phyloP scores from a whole-genome alignment of 2,113 vertebrate genomes.

The Eidolon helvum region DNA sequence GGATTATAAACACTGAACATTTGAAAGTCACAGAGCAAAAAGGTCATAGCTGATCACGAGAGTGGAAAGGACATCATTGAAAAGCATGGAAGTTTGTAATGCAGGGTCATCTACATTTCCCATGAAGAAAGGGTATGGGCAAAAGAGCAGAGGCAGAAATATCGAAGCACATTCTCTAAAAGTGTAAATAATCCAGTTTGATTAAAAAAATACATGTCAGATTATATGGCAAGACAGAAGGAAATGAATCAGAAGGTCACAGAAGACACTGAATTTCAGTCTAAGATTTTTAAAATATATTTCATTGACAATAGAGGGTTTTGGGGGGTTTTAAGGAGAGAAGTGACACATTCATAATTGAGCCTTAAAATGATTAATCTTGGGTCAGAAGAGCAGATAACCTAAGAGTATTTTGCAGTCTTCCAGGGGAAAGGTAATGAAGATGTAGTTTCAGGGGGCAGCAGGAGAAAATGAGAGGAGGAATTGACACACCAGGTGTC shows the following conservation, averaged over 20 bases:
- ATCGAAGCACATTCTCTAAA: rapidly evolving
- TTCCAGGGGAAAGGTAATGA: not conserved
- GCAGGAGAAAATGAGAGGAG: not conserved
- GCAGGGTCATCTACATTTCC: not conserved
- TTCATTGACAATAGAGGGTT: not conserved
- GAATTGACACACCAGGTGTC: not conserved
- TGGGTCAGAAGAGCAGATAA: not conserved
- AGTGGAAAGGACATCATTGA: not conserved
- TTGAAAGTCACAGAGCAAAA: not conserved
- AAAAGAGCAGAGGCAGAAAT: not conserved
- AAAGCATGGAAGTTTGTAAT: not conserved
- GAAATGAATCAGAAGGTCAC: not conserved
- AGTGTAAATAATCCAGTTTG: not conserved
- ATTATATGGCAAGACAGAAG: not conserved
- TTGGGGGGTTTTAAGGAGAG: not conserved
- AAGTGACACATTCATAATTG: not conserved
- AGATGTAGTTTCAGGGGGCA: not conserved
- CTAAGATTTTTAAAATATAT: not conserved
- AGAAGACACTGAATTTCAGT: not conserved
- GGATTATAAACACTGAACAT: not conserved
- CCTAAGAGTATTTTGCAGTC: not conserved
- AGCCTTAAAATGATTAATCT: not conserved
- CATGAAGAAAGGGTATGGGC: not conserved
- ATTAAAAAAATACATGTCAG: not conserved
- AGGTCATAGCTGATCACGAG: rapidly evolving